Evolutionary conservation across 1,140 invertebrate genomes (phyloP), one percentile per base, ranked within the genome.

Genomic region (Drosophila watanabei): DNA sequence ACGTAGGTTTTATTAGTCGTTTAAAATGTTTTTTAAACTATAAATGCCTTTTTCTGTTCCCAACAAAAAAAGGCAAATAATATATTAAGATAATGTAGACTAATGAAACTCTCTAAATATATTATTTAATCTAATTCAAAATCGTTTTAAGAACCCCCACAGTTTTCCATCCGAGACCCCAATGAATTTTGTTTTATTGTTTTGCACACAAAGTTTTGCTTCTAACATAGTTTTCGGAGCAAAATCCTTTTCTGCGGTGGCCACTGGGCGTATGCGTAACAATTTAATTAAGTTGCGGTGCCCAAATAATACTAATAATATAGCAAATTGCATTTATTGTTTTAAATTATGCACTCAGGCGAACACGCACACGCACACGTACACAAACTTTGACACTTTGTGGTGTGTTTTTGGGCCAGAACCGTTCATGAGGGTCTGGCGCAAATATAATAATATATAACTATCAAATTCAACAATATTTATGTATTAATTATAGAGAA

Each of bases 201-300:
- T 51, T 45, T 39, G 16, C 43, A 13, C 9, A 30, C 39, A 35
- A 48, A 54, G 52, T 20, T 33, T 16, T 9, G 11, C 46, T 49
- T 9, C 6, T 52, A 28, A 77, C 69, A 77, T 69, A 45, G 10
- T 54, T 32, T 43, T 68, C 41, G 24, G 2, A 48, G 16, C 5
- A 41, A 33, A 20, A 35, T n/a, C 45, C 32, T 30, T 58, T 52
- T 43, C 16, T 49, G 56, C 7, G 49, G 64, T 45, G 58, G 35
- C 69, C 58, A 49, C 61, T 66, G 69, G 77, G 57, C 72, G 76
- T 80, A 73, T 88, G 65, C 62, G 76, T 62, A 88, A 75, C 72
- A 83, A 80, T 87, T 84, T 84, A 87, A 87, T 87, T 87, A 88
- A 80, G 80, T 87, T 87, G 84, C 45, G 84, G 84, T 84, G 49